Base-by-base conservation (phyloP, 2,113 vertebrate species). In the Meleagris gallopavo region DNA sequence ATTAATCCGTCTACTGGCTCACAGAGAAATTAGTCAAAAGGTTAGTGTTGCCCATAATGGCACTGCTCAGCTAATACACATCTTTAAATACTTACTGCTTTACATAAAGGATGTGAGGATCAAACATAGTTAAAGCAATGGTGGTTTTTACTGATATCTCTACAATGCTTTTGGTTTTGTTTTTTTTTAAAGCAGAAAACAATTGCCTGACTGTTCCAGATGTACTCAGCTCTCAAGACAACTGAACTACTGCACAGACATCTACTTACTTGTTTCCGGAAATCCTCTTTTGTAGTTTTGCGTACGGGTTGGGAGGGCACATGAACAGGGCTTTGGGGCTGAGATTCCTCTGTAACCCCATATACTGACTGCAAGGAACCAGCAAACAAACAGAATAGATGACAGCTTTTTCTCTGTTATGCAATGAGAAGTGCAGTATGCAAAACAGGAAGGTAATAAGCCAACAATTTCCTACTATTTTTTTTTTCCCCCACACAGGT, bases 231-330 rank as follows among this genome's bases (percentile, higher is more conserved):
- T 82, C 36, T 85, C 88, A 86, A 58, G 74, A 38, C 11, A 90
- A 67, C 1, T 30, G 13, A 89, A 72, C 2, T 30, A 10, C 25
- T 38, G 3, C 9, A 27, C 1, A n/a, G 32, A 15, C 38, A 21
- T 5, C 64, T 50, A 88, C 80, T 98, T 93, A 99, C 99, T 98
- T 99, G 98, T 93, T 98, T 99, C 93, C 98, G 97, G 90, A 99
- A 97, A 79, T 99, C 99, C 77, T 99, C 99, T 96, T 98, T 99
- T 76, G 98, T 99, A 11, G 98, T 96, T 96, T 99, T 99, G 90
- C 98, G 98, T 94, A 97, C 30, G 0, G 98, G 98, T 36, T 98
- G 98, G 72, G 98, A 98, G 78, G 98, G 98, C 79, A 98, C 75
- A 43, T 99, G 99, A 71, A 98, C 94, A 3, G 99, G 98, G 84